Conservation (phyloP, 2,888 invertebrate genomes). For the Habroteleia sp. region DNA sequence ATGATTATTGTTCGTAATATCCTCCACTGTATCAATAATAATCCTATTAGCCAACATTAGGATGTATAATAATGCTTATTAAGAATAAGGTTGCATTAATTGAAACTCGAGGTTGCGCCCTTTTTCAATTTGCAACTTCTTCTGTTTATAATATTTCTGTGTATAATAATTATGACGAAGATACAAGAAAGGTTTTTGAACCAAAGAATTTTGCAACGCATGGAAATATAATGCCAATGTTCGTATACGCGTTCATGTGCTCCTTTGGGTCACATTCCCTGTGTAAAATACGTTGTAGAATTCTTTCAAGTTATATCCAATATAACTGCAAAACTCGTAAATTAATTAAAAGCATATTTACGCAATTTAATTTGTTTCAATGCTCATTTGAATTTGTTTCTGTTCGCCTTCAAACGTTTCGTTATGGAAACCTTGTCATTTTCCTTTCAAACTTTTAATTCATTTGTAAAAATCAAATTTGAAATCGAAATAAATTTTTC, state of each 20-base stretch:
- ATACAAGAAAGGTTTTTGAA: slow-evolving; percentile 69
- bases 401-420: too few relatives aligned
- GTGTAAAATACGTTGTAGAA: too few relatives aligned
- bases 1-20: slow-evolving; percentile 74
- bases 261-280: slow-evolving; percentile 27
- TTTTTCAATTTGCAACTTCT: slow-evolving; percentile 41
- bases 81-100: slow-evolving; percentile 65
- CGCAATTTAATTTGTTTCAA: background rate
- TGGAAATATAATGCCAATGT: slow-evolving; percentile 27
- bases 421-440: too few relatives aligned
- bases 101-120: slow-evolving; percentile 64
- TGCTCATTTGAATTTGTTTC: background rate
- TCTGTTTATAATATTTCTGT: too few relatives aligned
- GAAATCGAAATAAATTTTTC: slow-evolving; percentile 4
- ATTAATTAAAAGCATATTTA: slow-evolving; percentile 5
- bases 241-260: slow-evolving; percentile 39
- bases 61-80: slow-evolving; percentile 68
- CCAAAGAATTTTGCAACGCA: slow-evolving; percentile 75
- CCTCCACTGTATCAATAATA: slow-evolving; percentile 72
- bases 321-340: too few relatives aligned
- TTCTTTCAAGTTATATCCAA: too few relatives aligned
- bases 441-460: slow-evolving; percentile 8
- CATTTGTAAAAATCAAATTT: too few relatives aligned
- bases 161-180: too few relatives aligned
- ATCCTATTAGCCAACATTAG: slow-evolving; percentile 71